phyloP scores from a whole-genome alignment of 2,888 invertebrate species.

The Amphimallon solstitiale region DNA sequence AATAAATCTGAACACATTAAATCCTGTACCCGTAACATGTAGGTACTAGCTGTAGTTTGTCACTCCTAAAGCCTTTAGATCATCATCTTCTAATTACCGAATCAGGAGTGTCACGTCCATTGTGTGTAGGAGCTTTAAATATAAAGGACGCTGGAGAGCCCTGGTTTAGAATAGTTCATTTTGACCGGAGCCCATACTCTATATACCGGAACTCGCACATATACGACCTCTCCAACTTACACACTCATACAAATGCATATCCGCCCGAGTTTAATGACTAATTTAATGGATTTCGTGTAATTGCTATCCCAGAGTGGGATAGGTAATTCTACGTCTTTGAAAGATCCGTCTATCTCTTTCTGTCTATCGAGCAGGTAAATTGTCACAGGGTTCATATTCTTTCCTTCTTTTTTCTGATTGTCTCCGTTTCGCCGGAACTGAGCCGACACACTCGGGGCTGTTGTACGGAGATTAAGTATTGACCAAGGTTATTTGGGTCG shows the following conservation, averaged over 20 bases:
- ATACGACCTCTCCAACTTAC: background rate
- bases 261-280: constrained; percentile 9
- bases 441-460: background rate
- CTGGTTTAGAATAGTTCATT: constrained; percentile 19
- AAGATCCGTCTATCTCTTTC: background rate
- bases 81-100: constrained; percentile 29
- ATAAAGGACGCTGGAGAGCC: constrained; percentile 22
- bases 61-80: constrained; percentile 27
- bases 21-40: constrained; percentile 10
- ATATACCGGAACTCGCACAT: background rate
- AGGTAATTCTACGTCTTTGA: background rate
- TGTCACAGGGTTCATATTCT: constrained; percentile 3
- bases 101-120: constrained; percentile 12
- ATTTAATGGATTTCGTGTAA: constrained; percentile 30
- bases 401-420: constrained; percentile 4
- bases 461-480: constrained; percentile 15
- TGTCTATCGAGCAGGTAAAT: background rate
- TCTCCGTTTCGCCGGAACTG: background rate
- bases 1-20: constrained; percentile 24
- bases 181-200: constrained; percentile 10
- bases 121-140: constrained; percentile 19
- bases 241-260: constrained; percentile 2
- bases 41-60: constrained; percentile 17
- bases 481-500: constrained; percentile 8
- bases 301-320: constrained; percentile 19